Conservation (phyloP, 2,113 vertebrate species). For the Pelmatolapia mariae region DNA sequence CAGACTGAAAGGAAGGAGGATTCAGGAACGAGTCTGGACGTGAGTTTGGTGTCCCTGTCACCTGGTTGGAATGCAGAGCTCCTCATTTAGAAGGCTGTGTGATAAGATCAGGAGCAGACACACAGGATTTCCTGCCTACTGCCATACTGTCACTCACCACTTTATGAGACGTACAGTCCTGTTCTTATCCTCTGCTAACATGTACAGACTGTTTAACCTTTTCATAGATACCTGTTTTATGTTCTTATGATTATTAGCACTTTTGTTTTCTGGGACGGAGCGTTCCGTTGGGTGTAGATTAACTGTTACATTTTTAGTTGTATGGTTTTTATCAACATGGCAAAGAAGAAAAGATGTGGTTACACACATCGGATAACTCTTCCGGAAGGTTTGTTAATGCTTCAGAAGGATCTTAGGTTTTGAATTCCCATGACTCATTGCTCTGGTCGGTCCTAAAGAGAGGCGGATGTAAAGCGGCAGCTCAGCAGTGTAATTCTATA, state of each 20-base stretch:
- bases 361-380: background rate
- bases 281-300: background rate
- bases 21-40: slow-evolving; percentile 41
- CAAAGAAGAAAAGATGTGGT: background rate
- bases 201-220: background rate
- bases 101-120: slow-evolving; percentile 60
- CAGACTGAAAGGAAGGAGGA: slow-evolving; percentile 18
- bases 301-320: background rate
- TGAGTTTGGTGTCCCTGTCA: slow-evolving; percentile 56
- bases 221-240: background rate
- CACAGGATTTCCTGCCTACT: slow-evolving; percentile 58
- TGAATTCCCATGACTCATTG: background rate
- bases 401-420: background rate
- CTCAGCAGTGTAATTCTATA: slow-evolving; percentile 9
- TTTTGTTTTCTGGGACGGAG: background rate
- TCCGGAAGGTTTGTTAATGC: background rate
- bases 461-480: background rate
- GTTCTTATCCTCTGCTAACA: background rate
- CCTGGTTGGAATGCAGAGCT: slow-evolving; percentile 64
- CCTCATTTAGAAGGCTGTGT: slow-evolving; percentile 19
- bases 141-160: background rate
- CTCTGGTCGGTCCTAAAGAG: background rate
- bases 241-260: background rate
- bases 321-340: background rate
- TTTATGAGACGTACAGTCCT: background rate